Conservation (phyloP, 2,797 vertebrate genomes). For the Sebastes diaconus region DNA sequence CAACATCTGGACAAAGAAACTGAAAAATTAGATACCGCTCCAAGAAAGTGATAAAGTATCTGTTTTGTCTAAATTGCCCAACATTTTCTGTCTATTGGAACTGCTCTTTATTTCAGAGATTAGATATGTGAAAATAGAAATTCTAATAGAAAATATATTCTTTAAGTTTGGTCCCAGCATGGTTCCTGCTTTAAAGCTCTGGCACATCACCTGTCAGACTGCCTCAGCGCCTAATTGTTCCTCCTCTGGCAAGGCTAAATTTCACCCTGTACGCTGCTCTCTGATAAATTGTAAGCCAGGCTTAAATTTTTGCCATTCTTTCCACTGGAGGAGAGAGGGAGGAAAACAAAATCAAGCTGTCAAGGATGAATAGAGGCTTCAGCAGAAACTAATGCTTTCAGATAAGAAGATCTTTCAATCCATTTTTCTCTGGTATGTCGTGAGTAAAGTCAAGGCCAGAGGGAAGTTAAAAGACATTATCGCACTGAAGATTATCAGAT, state of each 20-base stretch:
- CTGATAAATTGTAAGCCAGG: slow-evolving; percentile 25
- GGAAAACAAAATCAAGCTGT: slow-evolving; percentile 18
- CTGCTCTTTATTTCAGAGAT: neutral
- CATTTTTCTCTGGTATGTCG: neutral
- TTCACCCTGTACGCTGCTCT: neutral
- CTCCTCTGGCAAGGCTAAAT: neutral
- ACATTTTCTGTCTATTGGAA: neutral
- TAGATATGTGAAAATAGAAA: neutral
- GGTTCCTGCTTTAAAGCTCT: slow-evolving; percentile 5
- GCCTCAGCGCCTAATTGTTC: neutral
- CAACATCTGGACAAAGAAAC: no score
- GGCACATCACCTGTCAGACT: slow-evolving; percentile 11
- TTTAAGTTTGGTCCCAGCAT: neutral
- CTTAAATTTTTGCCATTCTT: slow-evolving; percentile 10
- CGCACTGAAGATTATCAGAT: neutral
- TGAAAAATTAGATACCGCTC: no score
- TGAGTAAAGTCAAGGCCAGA: neutral
- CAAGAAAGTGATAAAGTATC: neutral
- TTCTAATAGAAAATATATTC: no score
- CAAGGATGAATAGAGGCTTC: slow-evolving; percentile 16
- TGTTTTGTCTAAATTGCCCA: neutral
- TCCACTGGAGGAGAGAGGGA: neutral
- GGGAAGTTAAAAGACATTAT: neutral
- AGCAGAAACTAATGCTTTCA: slow-evolving; percentile 24
- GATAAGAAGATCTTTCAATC: slow-evolving; percentile 3